Evolutionary conservation across 2,113 vertebrate genomes (phyloP), one percentile per base, ranked within the genome.

Genomic region (Gymnarchus niloticus): DNA sequence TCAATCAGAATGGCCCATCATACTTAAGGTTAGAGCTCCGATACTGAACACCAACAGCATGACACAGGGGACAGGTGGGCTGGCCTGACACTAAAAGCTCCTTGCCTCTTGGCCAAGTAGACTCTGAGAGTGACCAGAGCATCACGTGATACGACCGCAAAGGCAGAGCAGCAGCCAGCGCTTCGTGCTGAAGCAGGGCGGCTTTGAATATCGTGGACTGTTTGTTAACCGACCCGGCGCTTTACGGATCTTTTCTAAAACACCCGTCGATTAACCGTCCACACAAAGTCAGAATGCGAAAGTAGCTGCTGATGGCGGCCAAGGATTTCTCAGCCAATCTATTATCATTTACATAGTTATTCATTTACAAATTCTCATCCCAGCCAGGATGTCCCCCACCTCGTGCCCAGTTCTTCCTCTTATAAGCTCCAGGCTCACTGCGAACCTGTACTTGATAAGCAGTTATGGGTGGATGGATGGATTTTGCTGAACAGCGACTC

Each of bases 401-500:
- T 14, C 51, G 14, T 52, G 51, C 51, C 51, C 51, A 9, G 51
- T 52, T 6, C 51, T 52, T 6, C 1, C 5, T 52, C 1, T 6
- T 6, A 6, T 6, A 52, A n/a, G 51, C 51, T 9, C 14, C 51
- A 52, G 14, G 51, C 1, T 54, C 52, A 54, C 52, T 54, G 52
- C 19, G 52, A n/a, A n/a, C n/a, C n/a, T n/a, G 52, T 54, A 54
- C 52, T 54, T 10, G 52, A 54, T 54, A 54, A 54, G 52, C 12
- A 14, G 9, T 54, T 54, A 54, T 54, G 25, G 9, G 28, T 59
- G 57, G 57, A 59, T 9, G 0, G 56, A 65, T 33, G 28, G 59
- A 65, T 73, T 73, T n/a, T n/a, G n/a, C 33, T 73, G 65, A 73
- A 73, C 65, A 69, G 28, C 25, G 61, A 69, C 61, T 69, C 61